Conservation (phyloP, 1,140 invertebrate genomes). For the Radopholus similis region DNA sequence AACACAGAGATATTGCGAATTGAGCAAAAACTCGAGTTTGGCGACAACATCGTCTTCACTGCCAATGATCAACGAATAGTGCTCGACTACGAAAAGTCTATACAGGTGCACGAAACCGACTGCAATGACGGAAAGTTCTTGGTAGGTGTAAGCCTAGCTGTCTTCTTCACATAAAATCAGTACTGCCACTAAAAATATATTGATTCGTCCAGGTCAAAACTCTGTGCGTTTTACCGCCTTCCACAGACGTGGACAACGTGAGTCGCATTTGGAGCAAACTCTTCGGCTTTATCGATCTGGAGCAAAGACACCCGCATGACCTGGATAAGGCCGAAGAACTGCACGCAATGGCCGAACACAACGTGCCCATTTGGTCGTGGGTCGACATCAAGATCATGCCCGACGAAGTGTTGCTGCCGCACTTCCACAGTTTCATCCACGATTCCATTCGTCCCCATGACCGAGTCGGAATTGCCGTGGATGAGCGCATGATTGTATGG, state of each 20-base stretch:
- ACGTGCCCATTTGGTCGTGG: conserved; percentile 14
- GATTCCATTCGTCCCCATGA: too few relatives aligned
- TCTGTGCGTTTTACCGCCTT: conserved; percentile 19
- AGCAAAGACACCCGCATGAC: too few relatives aligned
- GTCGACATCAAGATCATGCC: neutral
- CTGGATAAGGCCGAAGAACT: too few relatives aligned
- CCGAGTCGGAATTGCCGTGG: conserved; percentile 10
- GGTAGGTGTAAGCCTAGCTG: neutral
- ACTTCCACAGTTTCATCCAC: too few relatives aligned
- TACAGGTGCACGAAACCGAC: conserved; percentile 16
- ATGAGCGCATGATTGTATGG: conserved; percentile 15
- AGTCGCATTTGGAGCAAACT: neutral
- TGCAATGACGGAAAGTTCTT: conserved; percentile 21
- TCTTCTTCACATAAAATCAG: neutral
- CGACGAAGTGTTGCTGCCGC: neutral
- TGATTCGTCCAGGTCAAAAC: conserved; percentile 10
- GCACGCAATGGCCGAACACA: neutral
- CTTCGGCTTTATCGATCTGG: conserved; percentile 7
- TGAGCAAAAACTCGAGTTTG: conserved; percentile 19
- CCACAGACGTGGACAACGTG: neutral
- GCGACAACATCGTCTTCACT: conserved; percentile 22
- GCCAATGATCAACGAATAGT: neutral
- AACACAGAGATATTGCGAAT: conserved; percentile 18
- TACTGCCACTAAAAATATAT: too few relatives aligned
- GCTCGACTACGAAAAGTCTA: conserved; percentile 19